Conservation (phyloP, 2,888 invertebrate genomes). For the Tiliacea aurago region DNA sequence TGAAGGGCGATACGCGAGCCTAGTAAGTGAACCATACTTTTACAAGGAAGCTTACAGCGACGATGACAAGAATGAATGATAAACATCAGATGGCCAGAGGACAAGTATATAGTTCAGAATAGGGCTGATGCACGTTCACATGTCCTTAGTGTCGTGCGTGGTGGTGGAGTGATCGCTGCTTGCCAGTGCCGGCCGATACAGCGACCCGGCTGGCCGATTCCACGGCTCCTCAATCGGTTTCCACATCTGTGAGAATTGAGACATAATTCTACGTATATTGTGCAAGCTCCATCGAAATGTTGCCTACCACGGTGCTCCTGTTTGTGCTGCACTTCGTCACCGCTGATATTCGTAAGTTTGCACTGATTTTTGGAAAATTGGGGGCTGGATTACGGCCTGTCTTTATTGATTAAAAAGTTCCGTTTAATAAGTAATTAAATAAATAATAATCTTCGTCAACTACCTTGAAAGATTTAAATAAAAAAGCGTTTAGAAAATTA, state of each 20-base stretch:
- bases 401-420: neutral
- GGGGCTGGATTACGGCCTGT: neutral
- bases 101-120: conserved; percentile 66
- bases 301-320: conserved; percentile 77
- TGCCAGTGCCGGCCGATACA: conserved; percentile 83
- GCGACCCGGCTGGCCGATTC: conserved; percentile 84
- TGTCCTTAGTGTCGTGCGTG: conserved; percentile 71
- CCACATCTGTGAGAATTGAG: conserved; percentile 72
- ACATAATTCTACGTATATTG: conserved; percentile 73
- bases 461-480: neutral
- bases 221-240: conserved; percentile 68
- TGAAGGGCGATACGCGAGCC: neutral
- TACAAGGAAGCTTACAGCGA: conserved; percentile 26
- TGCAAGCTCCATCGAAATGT: conserved; percentile 81
- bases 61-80: conserved; percentile 28
- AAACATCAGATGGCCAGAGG: conserved; percentile 38
- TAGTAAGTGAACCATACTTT: neutral
- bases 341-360: conserved; percentile 86
- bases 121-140: conserved; percentile 79
- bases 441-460: neutral
- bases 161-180: conserved; percentile 66
- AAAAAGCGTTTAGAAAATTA: neutral
- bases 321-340: conserved; percentile 81
- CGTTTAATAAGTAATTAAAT: neutral
- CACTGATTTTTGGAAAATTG: conserved; percentile 14